A percentile compares a stretch with the other conserved stretches of the same genome.
phyloP scores from a whole-genome alignment of 2,888 invertebrate species.

The Trachelus tabidus region DNA sequence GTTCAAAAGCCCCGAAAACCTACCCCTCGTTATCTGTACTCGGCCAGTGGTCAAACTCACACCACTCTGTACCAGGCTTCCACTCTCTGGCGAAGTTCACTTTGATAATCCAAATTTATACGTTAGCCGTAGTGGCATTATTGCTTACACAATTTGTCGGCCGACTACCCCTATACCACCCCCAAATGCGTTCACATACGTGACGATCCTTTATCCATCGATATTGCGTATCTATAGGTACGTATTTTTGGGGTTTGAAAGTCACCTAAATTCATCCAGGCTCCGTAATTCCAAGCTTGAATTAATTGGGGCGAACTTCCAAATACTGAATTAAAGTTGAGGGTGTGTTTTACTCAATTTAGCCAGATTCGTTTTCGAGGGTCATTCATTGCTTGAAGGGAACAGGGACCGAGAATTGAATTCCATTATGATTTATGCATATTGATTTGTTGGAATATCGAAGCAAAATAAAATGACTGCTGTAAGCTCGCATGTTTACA shows the following conservation, averaged over 20 bases:
- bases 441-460: background rate
- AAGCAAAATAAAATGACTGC: background rate
- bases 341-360: background rate
- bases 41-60: conserved; percentile 20
- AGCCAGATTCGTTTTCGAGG: background rate
- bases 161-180: background rate
- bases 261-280: background rate
- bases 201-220: background rate
- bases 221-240: background rate
- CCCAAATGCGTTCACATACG: background rate
- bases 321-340: background rate
- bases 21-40: conserved; percentile 33
- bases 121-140: background rate
- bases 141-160: conserved; percentile 1
- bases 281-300: background rate
- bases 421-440: background rate
- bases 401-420: background rate
- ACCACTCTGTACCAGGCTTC: background rate
- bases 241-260: background rate
- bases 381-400: background rate
- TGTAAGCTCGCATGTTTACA: background rate
- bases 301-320: background rate
- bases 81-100: conserved; percentile 21
- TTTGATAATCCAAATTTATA: conserved; percentile 23
- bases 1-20: conserved; percentile 31